phyloP scores from a whole-genome alignment of 2,113 vertebrate species.

The Sphyrna mokarran region DNA sequence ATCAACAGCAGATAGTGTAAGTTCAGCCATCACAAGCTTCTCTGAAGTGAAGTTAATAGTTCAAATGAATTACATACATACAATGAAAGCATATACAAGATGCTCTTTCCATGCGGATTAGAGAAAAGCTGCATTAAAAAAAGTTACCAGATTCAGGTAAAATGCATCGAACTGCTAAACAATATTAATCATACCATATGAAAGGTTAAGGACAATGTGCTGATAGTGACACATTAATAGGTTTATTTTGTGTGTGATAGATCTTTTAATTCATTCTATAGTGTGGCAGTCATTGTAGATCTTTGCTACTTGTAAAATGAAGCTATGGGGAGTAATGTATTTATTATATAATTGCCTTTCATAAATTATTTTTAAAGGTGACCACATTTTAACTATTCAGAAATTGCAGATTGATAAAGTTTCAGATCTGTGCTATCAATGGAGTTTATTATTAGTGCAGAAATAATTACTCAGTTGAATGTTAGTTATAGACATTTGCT shows the following conservation, averaged over 20 bases:
- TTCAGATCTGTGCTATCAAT: not conserved
- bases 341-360: not conserved
- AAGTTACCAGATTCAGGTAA: not conserved
- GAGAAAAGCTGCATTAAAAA: not conserved
- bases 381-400: not conserved
- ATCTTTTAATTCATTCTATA: not conserved
- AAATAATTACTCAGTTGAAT: not conserved
- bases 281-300: not conserved
- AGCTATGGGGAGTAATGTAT: not conserved
- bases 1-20: not conserved
- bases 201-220: not conserved
- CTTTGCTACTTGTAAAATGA: not conserved
- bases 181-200: not conserved
- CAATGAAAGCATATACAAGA: not conserved
- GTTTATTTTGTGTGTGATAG: not conserved
- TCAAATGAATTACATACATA: not conserved
- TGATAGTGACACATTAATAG: not conserved
- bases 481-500: not conserved
- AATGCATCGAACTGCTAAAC: not conserved
- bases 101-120: not conserved
- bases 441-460: not conserved
- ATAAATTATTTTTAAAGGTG: not conserved
- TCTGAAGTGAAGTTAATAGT: not conserved
- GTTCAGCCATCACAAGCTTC: not conserved
- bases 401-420: not conserved